Evolutionary conservation across 2,888 invertebrate species (phyloP), one percentile per base, ranked within the genome.

Genomic region (Apocheima hispidaria): DNA sequence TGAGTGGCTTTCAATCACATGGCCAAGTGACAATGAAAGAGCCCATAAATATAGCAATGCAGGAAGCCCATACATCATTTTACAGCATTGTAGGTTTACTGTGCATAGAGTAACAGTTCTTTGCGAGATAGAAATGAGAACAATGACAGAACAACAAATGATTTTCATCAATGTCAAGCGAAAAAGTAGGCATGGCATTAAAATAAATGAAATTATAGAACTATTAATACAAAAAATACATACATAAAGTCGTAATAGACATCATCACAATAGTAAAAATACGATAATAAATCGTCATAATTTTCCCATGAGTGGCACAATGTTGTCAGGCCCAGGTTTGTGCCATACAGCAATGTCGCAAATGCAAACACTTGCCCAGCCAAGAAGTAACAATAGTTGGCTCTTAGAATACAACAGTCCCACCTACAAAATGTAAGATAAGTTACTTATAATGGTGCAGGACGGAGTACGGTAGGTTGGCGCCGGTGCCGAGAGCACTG

Each of bases 301-400:
- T 96, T 86, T 74, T 94, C 93, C 75, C 95, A 95, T 0, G 97
- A 97, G 84, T 97, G 97, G 78, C 98, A 97, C 0, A 98, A 94
- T n/a, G 97, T 96, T 0, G 97, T 98, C 70, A 98, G 87, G 1
- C 97, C 96, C 51, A 98, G 90, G 86, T 97, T 96, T 4, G 96
- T 94, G 43, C 97, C 97, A 82, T 96, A 95, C 40, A 95, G 74
- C 53, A 97, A 88, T 23, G 96, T 95, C 14, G 93, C 88, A 54
- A 96, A 90, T 4, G 95, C 95, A 73, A 95, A 94, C 48, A 95
- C 74, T 60, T 97, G 91, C 18, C 96, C 95, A 51, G 93, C 83
- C 49, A 97, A 79, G 80, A 96, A 98, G 84, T 95, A 95, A 51
- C 94, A 93, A 71, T 96, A 95, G 83, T 98, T 98, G 61, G 94